Conservation (phyloP, 1,140 invertebrate genomes). For the Bombus consobrinus region DNA sequence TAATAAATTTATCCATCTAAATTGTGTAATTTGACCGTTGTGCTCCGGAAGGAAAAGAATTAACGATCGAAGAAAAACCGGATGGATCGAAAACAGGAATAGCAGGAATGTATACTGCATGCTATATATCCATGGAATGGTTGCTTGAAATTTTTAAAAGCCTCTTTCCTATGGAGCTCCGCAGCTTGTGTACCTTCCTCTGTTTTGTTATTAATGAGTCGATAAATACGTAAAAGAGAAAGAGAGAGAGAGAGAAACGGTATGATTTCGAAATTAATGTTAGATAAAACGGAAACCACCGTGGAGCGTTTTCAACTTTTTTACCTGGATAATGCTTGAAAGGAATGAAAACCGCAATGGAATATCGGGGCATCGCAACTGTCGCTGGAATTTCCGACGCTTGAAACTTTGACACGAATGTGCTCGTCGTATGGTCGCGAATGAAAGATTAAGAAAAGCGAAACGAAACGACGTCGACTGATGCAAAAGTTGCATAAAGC, state of each 20-base stretch:
- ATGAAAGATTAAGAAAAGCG: slow-evolving; percentile 30
- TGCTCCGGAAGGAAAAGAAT: slow-evolving; percentile 1
- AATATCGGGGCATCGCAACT: not conserved
- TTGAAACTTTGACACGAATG: not conserved
- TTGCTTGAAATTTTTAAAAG: slow-evolving; percentile 13
- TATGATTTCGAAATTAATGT: not conserved
- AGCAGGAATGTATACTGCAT: no score
- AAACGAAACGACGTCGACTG: slow-evolving; percentile 6
- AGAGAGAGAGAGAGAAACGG: not conserved
- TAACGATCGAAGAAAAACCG: not conserved
- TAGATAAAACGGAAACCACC: not conserved
- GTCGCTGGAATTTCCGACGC: not conserved
- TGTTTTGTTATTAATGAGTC: slow-evolving; percentile 13
- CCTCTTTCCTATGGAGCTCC: no score
- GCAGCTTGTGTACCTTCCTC: not conserved
- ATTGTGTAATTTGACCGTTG: not conserved
- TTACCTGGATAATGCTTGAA: not conserved
- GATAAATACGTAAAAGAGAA: not conserved
- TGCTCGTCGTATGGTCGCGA: not conserved
- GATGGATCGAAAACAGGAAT: slow-evolving; percentile 1
- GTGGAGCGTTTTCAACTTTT: not conserved
- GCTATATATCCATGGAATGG: not conserved
- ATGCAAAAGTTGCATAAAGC: slow-evolving; percentile 4
- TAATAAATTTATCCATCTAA: not conserved
- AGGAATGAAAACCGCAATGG: not conserved